phyloP scores from a whole-genome alignment of 2,888 invertebrate species.

The Hipparchia semele region DNA sequence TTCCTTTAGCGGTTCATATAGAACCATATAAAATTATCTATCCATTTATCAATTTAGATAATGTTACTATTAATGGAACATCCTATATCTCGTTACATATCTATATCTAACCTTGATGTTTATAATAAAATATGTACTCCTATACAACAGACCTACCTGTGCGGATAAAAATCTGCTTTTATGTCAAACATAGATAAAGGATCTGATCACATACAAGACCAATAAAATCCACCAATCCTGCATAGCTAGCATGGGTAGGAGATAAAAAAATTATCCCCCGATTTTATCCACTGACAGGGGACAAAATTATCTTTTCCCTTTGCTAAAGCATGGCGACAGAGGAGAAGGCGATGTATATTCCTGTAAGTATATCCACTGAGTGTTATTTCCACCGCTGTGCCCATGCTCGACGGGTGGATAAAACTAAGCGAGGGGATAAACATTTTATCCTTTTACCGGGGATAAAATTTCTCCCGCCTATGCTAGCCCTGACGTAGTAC shows the following conservation, averaged over 20 bases:
- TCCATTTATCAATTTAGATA: background rate
- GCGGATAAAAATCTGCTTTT: conserved; percentile 52
- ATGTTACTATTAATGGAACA: conserved; percentile 19
- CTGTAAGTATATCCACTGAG: too few species aligned
- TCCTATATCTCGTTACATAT: conserved; percentile 38
- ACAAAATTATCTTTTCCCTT: background rate
- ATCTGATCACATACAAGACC: conserved; percentile 44
- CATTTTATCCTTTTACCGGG: too few species aligned
- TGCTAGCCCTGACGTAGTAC: too few species aligned
- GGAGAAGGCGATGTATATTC: too few species aligned
- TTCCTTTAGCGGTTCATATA: conserved; percentile 13
- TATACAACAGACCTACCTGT: conserved; percentile 39
- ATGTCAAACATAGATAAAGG: conserved; percentile 46
- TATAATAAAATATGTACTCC: conserved; percentile 59
- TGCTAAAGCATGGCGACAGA: too few species aligned
- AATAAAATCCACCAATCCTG: background rate
- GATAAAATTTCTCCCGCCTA: too few species aligned
- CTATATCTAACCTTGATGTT: conserved; percentile 48
- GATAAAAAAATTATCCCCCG: too few species aligned
- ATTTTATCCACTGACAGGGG: too few species aligned
- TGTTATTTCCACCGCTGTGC: too few species aligned
- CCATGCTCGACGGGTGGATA: too few species aligned
- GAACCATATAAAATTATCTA: conserved; percentile 4
- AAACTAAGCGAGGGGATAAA: too few species aligned
- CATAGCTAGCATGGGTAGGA: too few species aligned